These are phyloP conservation scores for Bedellia somnulentella DNA, from an alignment of 2,888 invertebrate genomes.

Conservation along the genomic window DNA sequence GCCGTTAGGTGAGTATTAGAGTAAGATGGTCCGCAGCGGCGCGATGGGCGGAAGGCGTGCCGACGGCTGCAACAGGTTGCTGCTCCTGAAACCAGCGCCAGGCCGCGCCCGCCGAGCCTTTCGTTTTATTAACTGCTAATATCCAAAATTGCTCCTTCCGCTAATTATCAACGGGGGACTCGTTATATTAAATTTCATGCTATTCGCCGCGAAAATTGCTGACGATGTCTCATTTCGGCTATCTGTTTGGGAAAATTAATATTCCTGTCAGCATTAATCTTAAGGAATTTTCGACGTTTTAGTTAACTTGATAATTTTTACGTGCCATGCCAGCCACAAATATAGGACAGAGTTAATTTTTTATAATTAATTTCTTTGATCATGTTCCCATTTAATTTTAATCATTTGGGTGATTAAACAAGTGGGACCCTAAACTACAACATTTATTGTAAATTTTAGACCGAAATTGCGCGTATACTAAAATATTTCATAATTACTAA, in stretches of 20 bases:
- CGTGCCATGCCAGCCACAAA: too few species aligned
- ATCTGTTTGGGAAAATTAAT: constrained; percentile 3
- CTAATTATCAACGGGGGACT: constrained; percentile 34
- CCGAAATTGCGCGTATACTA: too few species aligned
- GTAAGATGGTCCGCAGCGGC: constrained; percentile 17
- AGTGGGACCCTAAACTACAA: too few species aligned
- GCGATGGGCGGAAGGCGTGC: constrained; percentile 59
- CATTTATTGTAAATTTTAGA: too few species aligned
- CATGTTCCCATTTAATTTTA: too few species aligned
- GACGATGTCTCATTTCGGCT: too few species aligned
- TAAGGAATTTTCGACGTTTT: too few species aligned
- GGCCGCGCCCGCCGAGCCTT: constrained; percentile 26
- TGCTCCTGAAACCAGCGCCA: constrained; percentile 20
- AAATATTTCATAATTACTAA: too few species aligned
- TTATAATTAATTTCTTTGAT: too few species aligned
- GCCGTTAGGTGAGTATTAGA: constrained; percentile 18
- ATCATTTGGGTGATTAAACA: too few species aligned
- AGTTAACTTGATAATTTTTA: too few species aligned
- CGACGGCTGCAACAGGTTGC: constrained; percentile 59
- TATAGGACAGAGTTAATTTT: too few species aligned
- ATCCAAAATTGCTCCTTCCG: constrained; percentile 27
- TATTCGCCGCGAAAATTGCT: constrained; percentile 6
- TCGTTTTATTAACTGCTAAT: constrained; percentile 45
- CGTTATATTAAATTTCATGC: constrained; percentile 31
- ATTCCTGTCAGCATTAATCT: neutral